A percentile compares a stretch with the other conserved stretches of the same genome.
Conservation (phyloP, 2,797 vertebrate genomes). For the Phoebastria nigripes region DNA sequence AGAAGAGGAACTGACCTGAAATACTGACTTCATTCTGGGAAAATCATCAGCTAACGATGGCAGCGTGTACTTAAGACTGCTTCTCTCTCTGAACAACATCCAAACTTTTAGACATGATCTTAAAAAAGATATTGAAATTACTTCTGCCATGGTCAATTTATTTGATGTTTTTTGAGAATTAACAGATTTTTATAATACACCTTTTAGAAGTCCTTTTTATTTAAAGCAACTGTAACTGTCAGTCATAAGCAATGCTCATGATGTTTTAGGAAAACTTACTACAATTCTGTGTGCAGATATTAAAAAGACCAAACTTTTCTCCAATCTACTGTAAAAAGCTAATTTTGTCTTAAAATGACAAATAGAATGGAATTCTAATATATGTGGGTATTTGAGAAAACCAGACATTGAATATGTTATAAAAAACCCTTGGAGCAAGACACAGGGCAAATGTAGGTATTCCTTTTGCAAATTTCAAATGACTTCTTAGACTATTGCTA, state of each 20-base stretch:
- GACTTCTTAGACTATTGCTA: not conserved
- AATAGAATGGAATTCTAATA: slow-evolving; percentile 18
- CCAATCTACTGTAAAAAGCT: not conserved
- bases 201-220: not conserved
- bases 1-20: not conserved
- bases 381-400: not conserved
- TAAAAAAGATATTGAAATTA: not conserved
- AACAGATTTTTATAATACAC: not conserved
- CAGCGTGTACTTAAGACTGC: not conserved
- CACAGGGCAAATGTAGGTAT: not conserved
- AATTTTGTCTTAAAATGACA: slow-evolving; percentile 25
- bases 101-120: not conserved
- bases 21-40: not conserved
- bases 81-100: not conserved
- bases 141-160: not conserved
- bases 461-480: not conserved
- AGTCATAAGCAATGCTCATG: not conserved
- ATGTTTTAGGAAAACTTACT: not conserved
- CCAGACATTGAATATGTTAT: not conserved
- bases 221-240: not conserved
- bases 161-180: not conserved
- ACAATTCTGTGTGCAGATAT: not conserved
- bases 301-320: slow-evolving; percentile 7
- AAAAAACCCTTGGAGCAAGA: not conserved
- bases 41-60: not conserved